Percentiles rank a stretch among this genome's conserved stretches.
These are phyloP conservation scores for Lanius ludovicianus DNA, from an alignment of 2,113 vertebrate genomes.

Conservation along the genomic window DNA sequence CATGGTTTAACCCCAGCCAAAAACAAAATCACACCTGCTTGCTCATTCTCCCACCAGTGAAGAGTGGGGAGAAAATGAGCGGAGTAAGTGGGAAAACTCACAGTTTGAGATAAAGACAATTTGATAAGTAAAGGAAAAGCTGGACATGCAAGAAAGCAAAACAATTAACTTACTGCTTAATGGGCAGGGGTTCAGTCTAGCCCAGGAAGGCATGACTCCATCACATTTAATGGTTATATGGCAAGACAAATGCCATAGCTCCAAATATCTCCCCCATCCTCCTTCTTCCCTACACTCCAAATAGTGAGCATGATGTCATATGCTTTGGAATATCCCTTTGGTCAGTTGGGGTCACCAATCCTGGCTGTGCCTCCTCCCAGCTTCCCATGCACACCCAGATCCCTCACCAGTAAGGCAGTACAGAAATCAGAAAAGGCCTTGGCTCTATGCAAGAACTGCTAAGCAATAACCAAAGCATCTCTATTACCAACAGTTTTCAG, in stretches of 20 bases:
- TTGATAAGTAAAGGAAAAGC: neutral
- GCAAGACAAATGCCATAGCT: neutral
- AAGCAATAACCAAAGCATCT: neutral
- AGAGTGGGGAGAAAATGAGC: neutral
- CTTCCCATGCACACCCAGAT: too few relatives aligned
- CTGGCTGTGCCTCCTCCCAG: neutral
- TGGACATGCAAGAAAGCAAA: fast-evolving
- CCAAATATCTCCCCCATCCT: neutral
- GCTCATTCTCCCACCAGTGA: neutral
- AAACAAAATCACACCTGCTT: fast-evolving
- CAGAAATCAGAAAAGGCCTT: neutral
- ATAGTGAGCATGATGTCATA: neutral
- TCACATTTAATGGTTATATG: neutral
- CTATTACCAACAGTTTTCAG: neutral
- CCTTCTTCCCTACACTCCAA: neutral
- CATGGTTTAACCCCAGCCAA: neutral
- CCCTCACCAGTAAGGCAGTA: fast-evolving
- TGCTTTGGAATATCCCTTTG: neutral
- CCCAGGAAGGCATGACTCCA: neutral
- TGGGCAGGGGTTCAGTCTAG: neutral
- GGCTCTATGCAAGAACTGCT: neutral
- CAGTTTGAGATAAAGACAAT: neutral
- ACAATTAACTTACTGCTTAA: neutral
- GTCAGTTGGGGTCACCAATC: neutral
- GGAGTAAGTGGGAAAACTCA: neutral